Base-by-base conservation (phyloP, 2,888 invertebrate species). In the Tholera decimalis region DNA sequence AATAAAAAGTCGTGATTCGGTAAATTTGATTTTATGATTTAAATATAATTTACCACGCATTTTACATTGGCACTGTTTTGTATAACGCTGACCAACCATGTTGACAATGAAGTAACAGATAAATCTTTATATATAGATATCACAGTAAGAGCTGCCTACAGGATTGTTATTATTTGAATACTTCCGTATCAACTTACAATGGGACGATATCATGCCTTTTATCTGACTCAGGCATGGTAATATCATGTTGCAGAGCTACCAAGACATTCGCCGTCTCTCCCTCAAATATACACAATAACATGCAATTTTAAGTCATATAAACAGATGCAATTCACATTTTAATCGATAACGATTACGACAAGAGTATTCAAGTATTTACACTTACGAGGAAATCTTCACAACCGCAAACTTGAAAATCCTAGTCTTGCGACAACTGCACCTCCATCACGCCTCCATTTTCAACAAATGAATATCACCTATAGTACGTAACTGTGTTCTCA, bases 361-460 rank as follows among this genome's bases (percentile, higher is more conserved):
- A 78, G 76, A 83, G 39, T 79, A 80, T 73, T 85, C 82, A 85
- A 84, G 86, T 69, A 68, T 70, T 69, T 76, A 73, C 79, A 92
- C 92, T 90, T 79, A 93, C 92, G 84, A 84, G 83, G 77, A 88
- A 88, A 89, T 89, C 82, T 80, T 84, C 86, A 87, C 89, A 92
- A 90, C 90, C 85, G 89, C 89, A 83, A 93, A 93, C 90, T 90
- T 91, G 92, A 93, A 94, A 92, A 92, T 89, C 86, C 77, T 81
- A 87, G 87, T 88, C 89, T 90, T 91, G 86, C 90, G 89, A 91
- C 92, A 90, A 91, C 88, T 88, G 89, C 88, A 88, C 89, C 85
- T 88, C 92, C 91, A 92, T 95, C 93, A 93, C 92, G 91, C 92
- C 92, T 92, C 94, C 95, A 95, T 95, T 93, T 95, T 92, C 93